phyloP scores from a whole-genome alignment of 2,113 vertebrate species.

The Nothocercus nigrocapillus region DNA sequence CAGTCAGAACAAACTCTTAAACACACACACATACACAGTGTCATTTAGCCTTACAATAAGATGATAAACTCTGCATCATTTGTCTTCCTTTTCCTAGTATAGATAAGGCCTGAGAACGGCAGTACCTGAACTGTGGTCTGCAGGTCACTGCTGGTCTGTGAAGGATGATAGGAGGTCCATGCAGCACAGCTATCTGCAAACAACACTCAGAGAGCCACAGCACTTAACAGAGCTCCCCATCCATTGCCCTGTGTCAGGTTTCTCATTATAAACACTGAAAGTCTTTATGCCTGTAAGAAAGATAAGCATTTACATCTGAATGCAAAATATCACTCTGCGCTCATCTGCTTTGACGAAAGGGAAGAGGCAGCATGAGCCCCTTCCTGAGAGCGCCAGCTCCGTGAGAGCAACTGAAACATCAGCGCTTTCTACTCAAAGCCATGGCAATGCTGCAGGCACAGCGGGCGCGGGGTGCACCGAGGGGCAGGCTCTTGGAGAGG shows the following conservation, averaged over 20 bases:
- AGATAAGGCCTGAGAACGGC: conserved; percentile 40
- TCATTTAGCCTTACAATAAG: conserved; percentile 18
- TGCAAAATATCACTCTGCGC: not conserved
- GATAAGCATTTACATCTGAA: conserved; percentile 12
- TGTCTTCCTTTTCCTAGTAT: conserved; percentile 19
- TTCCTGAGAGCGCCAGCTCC: not conserved
- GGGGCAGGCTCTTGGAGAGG: not conserved
- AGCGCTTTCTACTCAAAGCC: not conserved
- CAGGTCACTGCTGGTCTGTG: conserved; percentile 12
- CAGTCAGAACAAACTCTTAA: not conserved
- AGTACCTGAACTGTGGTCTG: not conserved
- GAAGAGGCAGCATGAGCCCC: not conserved
- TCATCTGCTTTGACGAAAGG: not conserved
- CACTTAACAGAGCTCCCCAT: not conserved
- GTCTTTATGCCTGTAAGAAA: not conserved
- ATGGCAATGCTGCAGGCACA: not conserved
- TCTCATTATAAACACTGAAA: not conserved
- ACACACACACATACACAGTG: not conserved
- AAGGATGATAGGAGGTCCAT: not conserved
- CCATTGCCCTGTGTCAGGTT: not conserved
- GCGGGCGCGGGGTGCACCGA: not conserved
- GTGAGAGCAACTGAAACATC: not conserved
- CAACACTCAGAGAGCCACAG: not conserved
- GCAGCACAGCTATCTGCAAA: not conserved
- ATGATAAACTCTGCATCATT: not conserved